Percentiles rank a stretch among this genome's conserved stretches.
phyloP scores from a whole-genome alignment of 1,140 invertebrate genomes.

The Nebria ingens region DNA sequence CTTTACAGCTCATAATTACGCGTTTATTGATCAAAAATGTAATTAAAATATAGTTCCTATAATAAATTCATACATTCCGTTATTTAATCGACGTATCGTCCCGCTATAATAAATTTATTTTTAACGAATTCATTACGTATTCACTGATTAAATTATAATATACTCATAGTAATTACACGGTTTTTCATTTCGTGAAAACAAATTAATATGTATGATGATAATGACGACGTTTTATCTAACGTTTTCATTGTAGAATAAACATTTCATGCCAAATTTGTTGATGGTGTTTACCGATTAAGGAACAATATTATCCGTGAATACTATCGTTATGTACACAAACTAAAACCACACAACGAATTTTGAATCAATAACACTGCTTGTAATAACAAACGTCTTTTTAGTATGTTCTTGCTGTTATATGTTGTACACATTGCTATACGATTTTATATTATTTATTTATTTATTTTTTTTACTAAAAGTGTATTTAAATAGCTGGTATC shows the following conservation, averaged over 20 bases:
- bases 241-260: background rate
- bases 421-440: too few relatives aligned
- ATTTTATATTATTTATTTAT: too few relatives aligned
- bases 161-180: background rate
- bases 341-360: too few relatives aligned
- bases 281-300: too few relatives aligned
- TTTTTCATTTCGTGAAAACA: background rate
- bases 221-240: background rate
- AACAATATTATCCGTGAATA: too few relatives aligned
- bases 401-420: too few relatives aligned
- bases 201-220: constrained; percentile 6
- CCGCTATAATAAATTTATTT: background rate
- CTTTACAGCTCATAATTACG: background rate
- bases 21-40: background rate
- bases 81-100: background rate
- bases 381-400: too few relatives aligned
- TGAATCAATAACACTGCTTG: too few relatives aligned
- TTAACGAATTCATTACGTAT: background rate
- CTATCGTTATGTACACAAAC: too few relatives aligned
- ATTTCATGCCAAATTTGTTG: too few relatives aligned
- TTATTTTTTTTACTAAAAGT: too few relatives aligned
- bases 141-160: constrained; percentile 3
- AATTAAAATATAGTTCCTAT: background rate
- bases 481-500: too few relatives aligned
- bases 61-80: background rate